Conservation (phyloP, 2,113 vertebrate species). For the Typhlomys cinereus region DNA sequence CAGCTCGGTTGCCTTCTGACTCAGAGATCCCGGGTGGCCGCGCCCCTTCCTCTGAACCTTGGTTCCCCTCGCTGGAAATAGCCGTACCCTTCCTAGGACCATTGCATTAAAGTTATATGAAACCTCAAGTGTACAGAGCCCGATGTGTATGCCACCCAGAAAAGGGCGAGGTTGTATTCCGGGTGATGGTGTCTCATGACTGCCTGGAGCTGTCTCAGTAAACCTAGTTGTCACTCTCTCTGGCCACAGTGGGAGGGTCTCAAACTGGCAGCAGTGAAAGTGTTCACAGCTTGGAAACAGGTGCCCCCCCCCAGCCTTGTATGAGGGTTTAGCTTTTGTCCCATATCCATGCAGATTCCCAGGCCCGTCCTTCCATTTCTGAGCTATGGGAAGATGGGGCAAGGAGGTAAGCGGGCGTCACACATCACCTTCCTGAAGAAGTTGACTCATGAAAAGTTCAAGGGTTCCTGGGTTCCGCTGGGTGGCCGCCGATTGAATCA, state of each 20-base stretch:
- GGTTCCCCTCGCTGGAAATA: neutral
- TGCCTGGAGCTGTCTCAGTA: rapidly evolving
- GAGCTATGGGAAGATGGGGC: neutral
- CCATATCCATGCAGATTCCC: neutral
- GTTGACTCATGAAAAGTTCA: neutral
- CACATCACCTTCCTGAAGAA: neutral
- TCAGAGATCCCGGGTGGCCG: neutral
- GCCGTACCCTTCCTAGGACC: neutral
- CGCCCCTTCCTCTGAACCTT: neutral
- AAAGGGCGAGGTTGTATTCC: rapidly evolving
- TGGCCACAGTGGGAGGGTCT: neutral
- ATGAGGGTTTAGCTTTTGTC: neutral
- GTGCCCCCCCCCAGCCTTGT: neutral
- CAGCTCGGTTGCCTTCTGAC: neutral
- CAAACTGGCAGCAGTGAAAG: neutral
- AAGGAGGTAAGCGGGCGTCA: rapidly evolving
- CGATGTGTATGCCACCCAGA: rapidly evolving
- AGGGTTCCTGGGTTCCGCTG: conserved; percentile 54
- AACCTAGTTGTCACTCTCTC: neutral
- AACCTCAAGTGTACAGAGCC: neutral
- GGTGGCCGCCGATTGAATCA: neutral
- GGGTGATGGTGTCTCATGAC: no score
- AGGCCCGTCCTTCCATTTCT: neutral
- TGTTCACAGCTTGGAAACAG: neutral
- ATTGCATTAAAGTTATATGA: rapidly evolving